Percentiles rank a stretch among this genome's conserved stretches.
Evolutionary conservation across 2,888 invertebrate species (phyloP).

Genomic region (Phyllotreta striolata): DNA sequence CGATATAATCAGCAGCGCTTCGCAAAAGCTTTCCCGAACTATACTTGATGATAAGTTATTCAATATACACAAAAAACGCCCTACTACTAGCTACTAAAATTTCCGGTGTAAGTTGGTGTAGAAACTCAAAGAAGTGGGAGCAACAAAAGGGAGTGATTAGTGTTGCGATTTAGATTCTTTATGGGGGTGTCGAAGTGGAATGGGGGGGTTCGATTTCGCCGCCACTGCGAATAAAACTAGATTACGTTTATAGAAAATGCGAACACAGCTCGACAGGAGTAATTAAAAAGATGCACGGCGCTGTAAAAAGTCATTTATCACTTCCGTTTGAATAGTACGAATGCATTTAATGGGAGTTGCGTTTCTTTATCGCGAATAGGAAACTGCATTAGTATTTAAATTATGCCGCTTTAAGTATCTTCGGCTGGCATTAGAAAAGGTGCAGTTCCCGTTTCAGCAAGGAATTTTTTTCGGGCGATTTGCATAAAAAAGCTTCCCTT

Average conservation of each 20-base stretch:
- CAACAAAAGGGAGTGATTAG: background rate
- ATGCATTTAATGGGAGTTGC: constrained; percentile 49
- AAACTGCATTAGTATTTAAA: constrained; percentile 54
- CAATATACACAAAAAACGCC: no score
- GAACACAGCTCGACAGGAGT: constrained; percentile 36
- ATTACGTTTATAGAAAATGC: constrained; percentile 20
- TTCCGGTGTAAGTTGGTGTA: no score
- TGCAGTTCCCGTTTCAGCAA: no score
- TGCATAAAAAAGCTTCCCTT: constrained; percentile 31
- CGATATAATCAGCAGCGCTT: no score
- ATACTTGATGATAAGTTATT: no score
- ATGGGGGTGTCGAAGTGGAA: background rate
- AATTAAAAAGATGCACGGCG: constrained; percentile 46
- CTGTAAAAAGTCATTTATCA: constrained; percentile 50
- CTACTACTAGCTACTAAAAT: no score
- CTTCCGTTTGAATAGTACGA: constrained; percentile 47
- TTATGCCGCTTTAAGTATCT: constrained; percentile 54
- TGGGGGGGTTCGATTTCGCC: constrained; percentile 1
- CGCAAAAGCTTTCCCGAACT: no score
- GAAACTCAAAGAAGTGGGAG: no score
- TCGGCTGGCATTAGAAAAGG: no score
- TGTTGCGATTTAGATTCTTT: background rate
- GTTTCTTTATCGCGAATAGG: constrained; percentile 51
- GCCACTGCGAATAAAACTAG: constrained; percentile 6
- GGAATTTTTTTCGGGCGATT: constrained; percentile 35